phyloP scores from a whole-genome alignment of 2,888 invertebrate genomes.

The Punctoribates punctum region DNA sequence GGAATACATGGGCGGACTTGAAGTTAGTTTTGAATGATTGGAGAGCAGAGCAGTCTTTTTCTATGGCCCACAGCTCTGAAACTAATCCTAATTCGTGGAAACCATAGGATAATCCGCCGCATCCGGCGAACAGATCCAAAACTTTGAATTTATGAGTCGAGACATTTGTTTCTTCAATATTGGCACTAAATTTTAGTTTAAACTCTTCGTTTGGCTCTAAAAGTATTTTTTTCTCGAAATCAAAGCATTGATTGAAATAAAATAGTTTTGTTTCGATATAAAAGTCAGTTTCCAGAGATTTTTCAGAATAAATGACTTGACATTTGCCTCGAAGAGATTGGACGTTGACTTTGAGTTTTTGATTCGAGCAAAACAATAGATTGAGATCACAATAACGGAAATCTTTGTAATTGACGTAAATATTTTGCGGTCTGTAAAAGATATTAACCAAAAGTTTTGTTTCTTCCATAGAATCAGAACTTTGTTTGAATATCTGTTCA shows the following conservation, averaged over 20 bases:
- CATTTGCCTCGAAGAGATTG: constrained; percentile 1
- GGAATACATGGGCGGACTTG: constrained; percentile 67
- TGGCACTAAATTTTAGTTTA: constrained; percentile 27
- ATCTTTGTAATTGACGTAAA: constrained; percentile 60
- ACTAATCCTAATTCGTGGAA: constrained; percentile 58
- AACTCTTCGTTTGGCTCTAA: constrained; percentile 5
- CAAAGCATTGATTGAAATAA: constrained; percentile 38
- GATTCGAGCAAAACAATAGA: constrained; percentile 71
- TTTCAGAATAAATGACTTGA: constrained; percentile 27
- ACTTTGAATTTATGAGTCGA: constrained; percentile 57
- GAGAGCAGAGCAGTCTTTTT: constrained; percentile 71
- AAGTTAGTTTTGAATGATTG: constrained; percentile 74
- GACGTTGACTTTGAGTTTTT: constrained; percentile 55
- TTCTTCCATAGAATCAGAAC: constrained; percentile 16
- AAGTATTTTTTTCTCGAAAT: neutral
- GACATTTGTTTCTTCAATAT: neutral
- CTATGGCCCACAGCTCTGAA: constrained; percentile 74
- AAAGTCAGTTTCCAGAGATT: constrained; percentile 9
- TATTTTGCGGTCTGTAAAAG: constrained; percentile 70
- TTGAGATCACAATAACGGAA: constrained; percentile 67
- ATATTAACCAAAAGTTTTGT: constrained; percentile 25
- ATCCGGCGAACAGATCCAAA: constrained; percentile 80
- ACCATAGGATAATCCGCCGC: constrained; percentile 61
- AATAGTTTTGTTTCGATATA: constrained; percentile 29
- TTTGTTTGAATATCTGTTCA: constrained; percentile 60